Percentiles rank a stretch among this genome's conserved stretches.
phyloP scores from a whole-genome alignment of 1,140 invertebrate species.

The Lepidostoma basale region DNA sequence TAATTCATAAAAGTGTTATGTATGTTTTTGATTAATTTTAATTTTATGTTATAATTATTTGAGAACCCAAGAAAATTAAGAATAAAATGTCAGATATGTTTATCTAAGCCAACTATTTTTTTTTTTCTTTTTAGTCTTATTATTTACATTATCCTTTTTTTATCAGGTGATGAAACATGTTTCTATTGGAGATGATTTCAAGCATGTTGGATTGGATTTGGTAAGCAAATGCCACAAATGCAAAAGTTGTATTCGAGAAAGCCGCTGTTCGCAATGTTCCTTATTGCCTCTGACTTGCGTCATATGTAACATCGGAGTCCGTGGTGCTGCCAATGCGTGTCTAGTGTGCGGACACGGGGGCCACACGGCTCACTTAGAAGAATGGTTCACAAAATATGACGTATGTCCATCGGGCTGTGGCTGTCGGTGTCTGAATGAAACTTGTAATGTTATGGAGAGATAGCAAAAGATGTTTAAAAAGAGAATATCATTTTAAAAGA shows the following conservation, averaged over 20 bases:
- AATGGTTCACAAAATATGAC: constrained; percentile 69
- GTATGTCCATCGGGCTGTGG: constrained; percentile 81
- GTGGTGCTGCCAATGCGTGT: constrained; percentile 83
- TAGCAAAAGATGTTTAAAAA: constrained; percentile 12
- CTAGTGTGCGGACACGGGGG: constrained; percentile 90
- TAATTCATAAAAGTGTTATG: too few relatives aligned
- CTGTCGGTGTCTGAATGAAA: constrained; percentile 80
- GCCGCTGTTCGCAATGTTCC: constrained; percentile 73
- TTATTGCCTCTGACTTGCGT: constrained; percentile 75
- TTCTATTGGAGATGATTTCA: constrained; percentile 51
- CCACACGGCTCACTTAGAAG: constrained; percentile 79
- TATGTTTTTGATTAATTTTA: too few relatives aligned
- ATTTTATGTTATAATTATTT: too few relatives aligned
- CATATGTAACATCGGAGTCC: constrained; percentile 84
- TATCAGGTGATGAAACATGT: constrained; percentile 80
- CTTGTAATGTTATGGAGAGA: constrained; percentile 54
- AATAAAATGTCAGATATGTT: too few relatives aligned
- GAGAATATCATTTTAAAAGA: background rate
- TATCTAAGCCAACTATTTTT: too few relatives aligned
- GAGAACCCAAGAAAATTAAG: too few relatives aligned
- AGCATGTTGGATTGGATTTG: constrained; percentile 77
- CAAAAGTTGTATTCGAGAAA: constrained; percentile 61
- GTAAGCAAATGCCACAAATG: constrained; percentile 77
- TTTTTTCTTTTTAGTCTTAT: too few relatives aligned
- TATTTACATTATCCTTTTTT: background rate